Percentiles rank a stretch among this genome's conserved stretches.
phyloP scores from a whole-genome alignment of 2,113 vertebrate species.

The Sylvia atricapilla region DNA sequence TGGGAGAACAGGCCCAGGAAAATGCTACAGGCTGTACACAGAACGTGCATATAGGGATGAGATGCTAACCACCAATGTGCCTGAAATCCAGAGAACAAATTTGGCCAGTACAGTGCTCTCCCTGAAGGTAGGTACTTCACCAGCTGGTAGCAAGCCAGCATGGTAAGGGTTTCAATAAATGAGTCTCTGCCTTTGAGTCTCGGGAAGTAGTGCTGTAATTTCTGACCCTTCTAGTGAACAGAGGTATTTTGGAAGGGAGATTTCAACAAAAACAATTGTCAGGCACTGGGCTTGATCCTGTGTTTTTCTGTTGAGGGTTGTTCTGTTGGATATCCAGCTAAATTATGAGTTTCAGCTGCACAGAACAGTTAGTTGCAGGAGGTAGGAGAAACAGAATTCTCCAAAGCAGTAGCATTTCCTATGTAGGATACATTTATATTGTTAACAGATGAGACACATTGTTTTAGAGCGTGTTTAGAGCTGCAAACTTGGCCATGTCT shows the following conservation, averaged over 20 bases:
- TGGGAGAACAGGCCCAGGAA: constrained; percentile 93
- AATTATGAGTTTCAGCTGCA: neutral
- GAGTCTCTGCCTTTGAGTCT: neutral
- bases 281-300: neutral
- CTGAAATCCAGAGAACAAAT: constrained; percentile 98
- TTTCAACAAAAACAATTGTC: neutral
- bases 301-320: neutral
- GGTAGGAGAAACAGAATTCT: neutral
- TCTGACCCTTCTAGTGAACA: neutral
- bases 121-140: constrained; percentile 82
- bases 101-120: constrained; percentile 95
- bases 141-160: neutral
- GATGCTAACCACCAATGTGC: constrained; percentile 97
- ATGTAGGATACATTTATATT: neutral
- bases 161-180: neutral
- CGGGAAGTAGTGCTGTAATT: neutral
- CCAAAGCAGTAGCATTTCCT: neutral
- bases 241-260: neutral
- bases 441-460: neutral
- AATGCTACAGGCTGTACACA: constrained; percentile 93
- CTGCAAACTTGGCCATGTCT: rapidly evolving
- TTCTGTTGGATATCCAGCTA: neutral
- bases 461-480: neutral
- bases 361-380: neutral
- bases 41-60: constrained; percentile 97